Evolutionary conservation across 2,113 vertebrate genomes (phyloP), one percentile per base, ranked within the genome.

Genomic region (Elaphurus davidianus): DNA sequence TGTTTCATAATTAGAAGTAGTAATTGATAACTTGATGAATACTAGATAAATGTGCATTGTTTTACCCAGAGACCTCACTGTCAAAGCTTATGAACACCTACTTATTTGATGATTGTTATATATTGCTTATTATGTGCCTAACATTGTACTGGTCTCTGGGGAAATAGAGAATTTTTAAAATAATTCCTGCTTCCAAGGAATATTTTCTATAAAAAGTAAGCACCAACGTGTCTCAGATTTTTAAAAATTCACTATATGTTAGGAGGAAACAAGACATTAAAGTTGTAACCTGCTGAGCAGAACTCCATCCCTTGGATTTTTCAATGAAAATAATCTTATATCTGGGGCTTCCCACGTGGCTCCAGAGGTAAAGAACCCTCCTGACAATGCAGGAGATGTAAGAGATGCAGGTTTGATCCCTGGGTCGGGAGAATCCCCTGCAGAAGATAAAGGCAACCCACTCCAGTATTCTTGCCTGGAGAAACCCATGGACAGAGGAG

Each of bases 1-100:
- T 81, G 3, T 47, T 64, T 84, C 54, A 91, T 79, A 93, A 87
- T 89, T 93, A 93, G 23, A 92, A 94, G 33, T 84, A 90, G 28
- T 76, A 86, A 76, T 50, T 91, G 43, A 91, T 50, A 36, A 40
- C 52, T 90, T 78, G 27, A 81, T 47, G 28, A 52, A 64, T 84
- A 84, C n/a, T 81, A 55, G 14, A 52, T 45, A 88, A 74, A 52
- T 57, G 7, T 5, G 45, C 85, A 8, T 83, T 88, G 84, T 59
- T 85, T 93, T 60, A 85, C 71, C 3, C 23, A 79, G 50, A 15
- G 1, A 4, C 2, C 27, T 91, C 55, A 28, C 17, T 50, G 43
- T 54, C 43, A 47, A 92, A 62, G 10, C 10, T 54, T 94, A 27
- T 55, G 40, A 86, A 88, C 7, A 19, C 27, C 90, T 43, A 89